Conservation (phyloP, 2,888 invertebrate genomes). For the Endotricha flammealis region DNA sequence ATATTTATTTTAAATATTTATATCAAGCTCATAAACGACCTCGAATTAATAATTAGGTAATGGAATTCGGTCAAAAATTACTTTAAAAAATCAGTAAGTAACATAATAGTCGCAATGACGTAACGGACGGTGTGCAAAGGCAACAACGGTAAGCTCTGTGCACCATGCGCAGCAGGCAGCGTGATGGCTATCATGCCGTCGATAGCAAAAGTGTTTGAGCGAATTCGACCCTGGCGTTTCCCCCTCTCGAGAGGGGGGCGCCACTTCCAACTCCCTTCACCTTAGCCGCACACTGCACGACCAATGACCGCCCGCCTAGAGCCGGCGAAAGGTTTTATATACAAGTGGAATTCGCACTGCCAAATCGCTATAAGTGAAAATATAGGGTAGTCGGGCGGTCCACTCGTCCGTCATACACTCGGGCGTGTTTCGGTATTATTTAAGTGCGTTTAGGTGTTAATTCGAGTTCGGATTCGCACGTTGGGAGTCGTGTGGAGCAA, state of each 20-base stretch:
- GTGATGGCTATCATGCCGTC: conserved; percentile 54
- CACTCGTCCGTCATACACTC: conserved; percentile 53
- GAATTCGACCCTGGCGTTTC: conserved; percentile 63
- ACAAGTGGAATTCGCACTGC: conserved; percentile 79
- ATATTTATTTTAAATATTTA: too few relatives aligned
- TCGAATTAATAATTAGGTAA: too few relatives aligned
- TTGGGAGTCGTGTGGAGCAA: conserved; percentile 38
- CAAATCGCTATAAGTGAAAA: conserved; percentile 80
- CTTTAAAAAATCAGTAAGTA: too few relatives aligned
- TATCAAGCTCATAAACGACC: too few relatives aligned
- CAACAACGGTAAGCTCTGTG: conserved; percentile 48
- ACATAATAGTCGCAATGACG: conserved; percentile 32
- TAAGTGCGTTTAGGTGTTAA: conserved; percentile 30
- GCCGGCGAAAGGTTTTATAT: conserved; percentile 82
- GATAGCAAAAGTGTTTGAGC: conserved; percentile 73
- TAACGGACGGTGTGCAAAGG: conserved; percentile 45
- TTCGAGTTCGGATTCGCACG: conserved; percentile 34
- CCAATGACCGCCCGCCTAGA: conserved; percentile 72
- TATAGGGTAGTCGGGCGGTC: conserved; percentile 79
- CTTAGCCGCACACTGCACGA: conserved; percentile 61
- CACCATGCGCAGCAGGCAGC: too few relatives aligned
- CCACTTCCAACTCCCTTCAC: conserved; percentile 67
- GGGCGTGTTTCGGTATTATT: conserved; percentile 32
- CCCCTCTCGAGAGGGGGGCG: conserved; percentile 46
- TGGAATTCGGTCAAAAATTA: too few relatives aligned